Conservation (phyloP, 2,113 vertebrate genomes). For the Motacilla tschutschensis region DNA sequence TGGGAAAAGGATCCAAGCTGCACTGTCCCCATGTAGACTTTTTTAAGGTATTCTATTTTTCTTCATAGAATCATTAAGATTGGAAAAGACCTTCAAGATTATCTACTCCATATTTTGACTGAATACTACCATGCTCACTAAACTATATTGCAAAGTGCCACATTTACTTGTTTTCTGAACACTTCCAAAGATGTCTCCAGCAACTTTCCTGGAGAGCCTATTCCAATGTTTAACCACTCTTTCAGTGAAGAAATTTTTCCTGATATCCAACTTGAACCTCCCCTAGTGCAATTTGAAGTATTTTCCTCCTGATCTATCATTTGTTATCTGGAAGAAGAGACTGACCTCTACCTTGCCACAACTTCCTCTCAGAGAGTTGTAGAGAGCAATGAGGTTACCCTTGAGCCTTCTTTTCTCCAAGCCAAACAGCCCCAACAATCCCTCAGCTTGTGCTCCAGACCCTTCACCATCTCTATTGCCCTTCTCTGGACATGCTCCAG, state of each 20-base stretch:
- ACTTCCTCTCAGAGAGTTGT: background rate
- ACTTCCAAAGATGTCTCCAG: background rate
- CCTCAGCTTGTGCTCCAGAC: background rate
- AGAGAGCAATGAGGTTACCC: background rate
- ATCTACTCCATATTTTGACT: background rate
- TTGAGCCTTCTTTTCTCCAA: background rate
- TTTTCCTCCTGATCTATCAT: background rate
- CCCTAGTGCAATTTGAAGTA: background rate
- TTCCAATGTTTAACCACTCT: background rate
- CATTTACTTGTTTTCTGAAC: background rate
- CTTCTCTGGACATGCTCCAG: background rate
- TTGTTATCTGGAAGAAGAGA: background rate
- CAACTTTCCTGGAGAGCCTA: background rate
- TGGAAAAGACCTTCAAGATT: background rate
- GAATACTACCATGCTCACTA: background rate
- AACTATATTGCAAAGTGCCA: background rate
- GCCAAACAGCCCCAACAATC: background rate
- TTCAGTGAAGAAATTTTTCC: background rate
- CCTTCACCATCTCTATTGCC: background rate
- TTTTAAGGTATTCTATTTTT: slow-evolving; percentile 1
- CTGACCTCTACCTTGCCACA: background rate
- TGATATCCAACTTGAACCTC: background rate
- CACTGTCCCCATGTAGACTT: background rate
- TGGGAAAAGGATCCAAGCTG: background rate
- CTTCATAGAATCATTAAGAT: background rate